Base-by-base conservation (phyloP, 2,888 invertebrate species). In the Hypomecis atomaria region DNA sequence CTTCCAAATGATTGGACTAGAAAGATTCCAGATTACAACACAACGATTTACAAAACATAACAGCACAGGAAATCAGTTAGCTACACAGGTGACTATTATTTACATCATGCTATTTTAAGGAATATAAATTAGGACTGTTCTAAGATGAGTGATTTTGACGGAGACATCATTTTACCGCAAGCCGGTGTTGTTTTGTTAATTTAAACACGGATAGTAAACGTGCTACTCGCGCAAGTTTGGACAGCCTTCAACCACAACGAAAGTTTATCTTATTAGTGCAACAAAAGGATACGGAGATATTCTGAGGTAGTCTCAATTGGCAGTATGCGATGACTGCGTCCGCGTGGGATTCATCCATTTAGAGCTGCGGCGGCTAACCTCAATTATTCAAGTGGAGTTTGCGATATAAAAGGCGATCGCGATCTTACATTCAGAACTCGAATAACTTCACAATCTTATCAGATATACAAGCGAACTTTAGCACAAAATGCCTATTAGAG, bases 281-380 rank as follows among this genome's bases (percentile, higher is more conserved):
- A 11, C 10, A 5, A n/a, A 47, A 45, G 40, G 34, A 38, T 6
- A 34, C 42, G 42, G 40, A 34, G 34, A 38, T 6, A 34, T 47
- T 48, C 54, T 9, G 55, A 57, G 34, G 49, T 50, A 9, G 37
- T 37, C 34, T 53, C 57, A 65, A 65, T 61, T 65, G 57, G 37
- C 33, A 37, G 59, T 42, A 50, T 4, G 47, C n/a, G 47, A 57
- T 58, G 60, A 60, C 56, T 52, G 56, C 23, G 23, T 43, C 37
- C 43, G 59, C 60, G 65, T 65, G 65, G 65, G 65, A 56, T 56
- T 59, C 56, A 56, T 55, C 49, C 58, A 13, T 36, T 43, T 23
- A 59, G 0, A 59, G 36, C 55, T 8, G 37, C 44, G 23, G 36
- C 33, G 52, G 56, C 53, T 59, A 37, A 54, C 48, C 40, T 59